Evolutionary conservation across 2,113 vertebrate genomes (phyloP), one percentile per base, ranked within the genome.

Genomic region (Calidris pugnax): DNA sequence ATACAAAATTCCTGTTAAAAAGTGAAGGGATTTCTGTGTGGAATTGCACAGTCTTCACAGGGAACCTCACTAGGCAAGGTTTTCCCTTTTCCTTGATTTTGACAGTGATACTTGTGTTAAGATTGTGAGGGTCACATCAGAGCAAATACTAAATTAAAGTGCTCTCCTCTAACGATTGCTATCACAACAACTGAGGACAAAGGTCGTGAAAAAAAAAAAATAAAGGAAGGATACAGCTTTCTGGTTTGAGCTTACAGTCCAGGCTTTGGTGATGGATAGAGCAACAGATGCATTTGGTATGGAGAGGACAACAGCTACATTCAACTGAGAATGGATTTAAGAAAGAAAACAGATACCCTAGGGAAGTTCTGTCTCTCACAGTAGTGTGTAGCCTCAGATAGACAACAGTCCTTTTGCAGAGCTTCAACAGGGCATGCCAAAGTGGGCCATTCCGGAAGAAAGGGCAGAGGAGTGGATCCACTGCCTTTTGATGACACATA

Each of bases 151-250:
- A 86, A 32, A 77, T 28, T 48, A 89, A 92, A 37, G 10, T 14
- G 5, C 17, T 67, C 32, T 67, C 14, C 23, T 33, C 45, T 74
- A 74, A 71, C 35, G 26, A 64, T 13, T 76, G 16, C 2, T 20
- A 17, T n/a, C 12, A 19, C 7, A 87, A 50, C 4, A 85, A 23
- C 7, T 24, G 11, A 17, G 24, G 12, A 66, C 4, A 56, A 83
- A 72, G 41, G 28, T 43, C 1, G 0, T 20, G 8, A 33, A 57
- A 19, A 57, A 17, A 33, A 12, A 22, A 12, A 5, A 7, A 13
- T 57, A n/a, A 37, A 68, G 0, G 10, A 74, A 59, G 12, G 8
- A 55, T 64, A 27, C 6, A 93, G 17, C 6, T 45, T 13, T 21
- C 6, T 24, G 27, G 4, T 51, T 81, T 89, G 57, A 80, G 26